Evolutionary conservation across 2,888 invertebrate genomes (phyloP), one percentile per base, ranked within the genome.

Genomic region (Philereme transversata): DNA sequence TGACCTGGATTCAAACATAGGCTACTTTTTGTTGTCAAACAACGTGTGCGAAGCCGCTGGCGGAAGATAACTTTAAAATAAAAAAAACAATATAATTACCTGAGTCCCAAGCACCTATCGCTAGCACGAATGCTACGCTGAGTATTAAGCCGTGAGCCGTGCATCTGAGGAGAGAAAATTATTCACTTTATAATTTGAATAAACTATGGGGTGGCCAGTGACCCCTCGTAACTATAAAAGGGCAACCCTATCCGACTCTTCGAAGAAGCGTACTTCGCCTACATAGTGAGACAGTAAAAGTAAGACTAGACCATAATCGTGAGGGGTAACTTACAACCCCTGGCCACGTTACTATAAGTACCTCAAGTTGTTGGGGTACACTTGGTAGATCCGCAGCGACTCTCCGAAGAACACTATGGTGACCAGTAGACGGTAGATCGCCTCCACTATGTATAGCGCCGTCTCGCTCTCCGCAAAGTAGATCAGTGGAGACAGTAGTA

Each of bases 291-390:
- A 22, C 22, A 22, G 22, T 3, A 22, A 3, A 22, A 22, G 22
- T 3, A 22, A 22, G 22, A 22, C 22, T 22, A 22, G 22, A 22
- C 22, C 22, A 22, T 22, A 22, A 22, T 22, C 22, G 22, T 3
- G 1, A 22, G 22, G 22, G 22, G 22, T 22, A 1, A 22, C 22
- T 2, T 3, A 22, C 22, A 3, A 22, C 22, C 22, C 22, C 22
- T 22, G n/a, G n/a, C n/a, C n/a, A n/a, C n/a, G n/a, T n/a, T n/a
- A 43, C 8, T 43, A 43, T 5, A 33, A 4, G 9, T 51, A 94
- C 94, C 94, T 93, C 68, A 94, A 83, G 71, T 93, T 92, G 64
- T 94, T 94, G 0, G 94, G 94, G 70, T 94, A 94, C 0, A 84
- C 86, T 64, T 94, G 93, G 0, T 94, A 83, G 1, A 94, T 87